These are phyloP conservation scores for Cavia aperea DNA, from an alignment of 2,113 vertebrate genomes.

Conservation along the genomic window DNA sequence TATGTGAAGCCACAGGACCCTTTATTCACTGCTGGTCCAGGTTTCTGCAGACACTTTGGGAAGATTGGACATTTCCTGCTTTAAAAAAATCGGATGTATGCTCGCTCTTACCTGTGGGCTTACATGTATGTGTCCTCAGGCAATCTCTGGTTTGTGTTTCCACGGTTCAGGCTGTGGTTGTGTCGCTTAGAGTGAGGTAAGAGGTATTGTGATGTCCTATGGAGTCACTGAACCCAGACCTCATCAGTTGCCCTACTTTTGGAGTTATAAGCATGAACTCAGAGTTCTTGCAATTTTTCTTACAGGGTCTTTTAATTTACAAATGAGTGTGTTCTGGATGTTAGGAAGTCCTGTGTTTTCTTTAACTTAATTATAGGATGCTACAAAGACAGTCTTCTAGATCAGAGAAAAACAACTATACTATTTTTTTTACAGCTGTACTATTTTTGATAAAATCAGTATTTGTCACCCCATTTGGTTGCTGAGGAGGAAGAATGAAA, in stretches of 20 bases:
- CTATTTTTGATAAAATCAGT: conserved; percentile 10
- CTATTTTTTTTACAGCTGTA: not conserved
- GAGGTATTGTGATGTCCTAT: not conserved
- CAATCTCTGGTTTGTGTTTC: no score
- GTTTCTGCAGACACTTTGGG: not conserved
- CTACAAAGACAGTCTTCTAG: conserved; percentile 1
- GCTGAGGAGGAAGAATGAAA: conserved; percentile 5
- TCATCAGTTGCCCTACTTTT: not conserved
- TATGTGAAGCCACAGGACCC: not conserved
- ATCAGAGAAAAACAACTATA: not conserved
- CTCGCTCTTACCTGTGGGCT: not conserved
- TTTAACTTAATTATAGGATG: conserved; percentile 15
- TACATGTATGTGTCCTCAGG: not conserved
- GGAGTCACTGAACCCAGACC: not conserved
- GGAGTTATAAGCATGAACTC: not conserved
- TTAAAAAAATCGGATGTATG: not conserved
- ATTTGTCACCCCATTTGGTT: not conserved
- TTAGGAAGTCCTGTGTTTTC: not conserved
- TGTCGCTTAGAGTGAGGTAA: not conserved
- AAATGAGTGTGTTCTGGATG: not conserved
- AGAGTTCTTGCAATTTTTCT: not conserved
- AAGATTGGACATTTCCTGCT: not conserved
- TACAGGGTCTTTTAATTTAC: conserved; percentile 20
- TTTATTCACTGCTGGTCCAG: not conserved
- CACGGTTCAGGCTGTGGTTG: not conserved